Evolutionary conservation across 2,888 invertebrate genomes (phyloP), one percentile per base, ranked within the genome.

Genomic region (Chymomyza fuscimana): DNA sequence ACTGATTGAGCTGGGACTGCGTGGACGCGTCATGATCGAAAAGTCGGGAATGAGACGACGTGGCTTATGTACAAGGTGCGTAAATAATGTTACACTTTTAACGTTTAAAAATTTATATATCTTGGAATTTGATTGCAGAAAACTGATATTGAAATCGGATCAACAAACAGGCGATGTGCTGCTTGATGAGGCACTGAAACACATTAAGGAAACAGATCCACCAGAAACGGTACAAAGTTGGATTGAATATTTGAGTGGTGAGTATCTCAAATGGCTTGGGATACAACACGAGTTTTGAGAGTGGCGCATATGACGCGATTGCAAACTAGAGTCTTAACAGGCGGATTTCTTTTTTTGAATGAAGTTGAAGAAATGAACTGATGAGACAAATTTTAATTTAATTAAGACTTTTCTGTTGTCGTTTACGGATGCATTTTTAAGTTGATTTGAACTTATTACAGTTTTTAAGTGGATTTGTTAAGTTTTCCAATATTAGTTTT

Each of bases 211-310:
- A 91, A 99, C 99, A 59, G 97, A 98, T 90, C 98, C 99, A 58
- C 96, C 98, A 70, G 99, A 99, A 93, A 96, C 97, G 70, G 98
- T 99, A 56, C 99, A 99, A 92, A 97, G 97, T 93, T 99, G 99
- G 99, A 98, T 99, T 92, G 99, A 99, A 93, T 99, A 99, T 93
- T 94, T 99, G 63, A 99, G 98, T 93, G 99, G 98, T 97, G 91
- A 92, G 94, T 92, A 29, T 16, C 50, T 22, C 40, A 2, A 16
- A 2, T 15, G 25, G 25, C 3, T 25, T 25, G 1, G 9, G 10
- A 10, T 54, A 63, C 12, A 51, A 36, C 0, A 46, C 12, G 6
- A 12, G 40, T 36, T 7, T 12, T 65, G 40, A n/a, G 6, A 5
- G 16, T 22, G 19, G 5, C 52, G n/a, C 16, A 29, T 36, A 6